Base-by-base conservation (phyloP, 2,113 vertebrate species). In the Miniopterus natalensis region DNA sequence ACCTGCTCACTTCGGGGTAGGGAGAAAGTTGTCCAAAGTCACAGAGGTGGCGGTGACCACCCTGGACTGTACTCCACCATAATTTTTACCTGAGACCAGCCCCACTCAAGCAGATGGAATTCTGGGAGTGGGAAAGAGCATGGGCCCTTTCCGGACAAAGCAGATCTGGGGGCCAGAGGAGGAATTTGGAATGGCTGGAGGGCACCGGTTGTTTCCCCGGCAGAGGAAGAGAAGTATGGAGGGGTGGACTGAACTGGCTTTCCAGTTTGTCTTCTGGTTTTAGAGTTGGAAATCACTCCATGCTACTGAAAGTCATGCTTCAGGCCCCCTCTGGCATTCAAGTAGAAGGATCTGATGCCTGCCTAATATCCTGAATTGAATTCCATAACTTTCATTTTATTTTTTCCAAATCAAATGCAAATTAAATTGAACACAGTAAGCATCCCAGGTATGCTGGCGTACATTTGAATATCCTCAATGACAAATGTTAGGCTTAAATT, bases 401-500 rank as follows among this genome's bases (percentile, higher is more conserved):
- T 92, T 89, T 93, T 92, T 70, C 11, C n/a, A 85, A 89, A 57
- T 77, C 49, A 94, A 73, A 42, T 87, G 9, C 49, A 77, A 36
- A 4, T 89, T 65, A 80, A 57, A 59, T 84, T 81, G 84, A 68
- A 70, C 29, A 73, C 40, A 21, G 40, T 70, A 70, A 70, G 2
- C 13, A 47, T 95, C 14, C 81, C 25, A 78, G 21, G 79, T 75
- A 80, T 47, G n/a, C 25, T 27, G 42, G 65, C 5, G 40, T 77
- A 53, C 90, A 83, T 81, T 92, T 93, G 36, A 66, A 89, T 95
- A 75, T 40, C 6, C 10, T 55, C 71, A 71, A 29, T 51, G 45
- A 61, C 29, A 84, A 85, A 70, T 70, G n/a, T 57, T 86, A 84
- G 49, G 13, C 49, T 75, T 95, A 73, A 61, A 88, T 91, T 92